Evolutionary conservation across 2,888 invertebrate genomes (phyloP).

Genomic region (Pyrrhosoma nymphula): DNA sequence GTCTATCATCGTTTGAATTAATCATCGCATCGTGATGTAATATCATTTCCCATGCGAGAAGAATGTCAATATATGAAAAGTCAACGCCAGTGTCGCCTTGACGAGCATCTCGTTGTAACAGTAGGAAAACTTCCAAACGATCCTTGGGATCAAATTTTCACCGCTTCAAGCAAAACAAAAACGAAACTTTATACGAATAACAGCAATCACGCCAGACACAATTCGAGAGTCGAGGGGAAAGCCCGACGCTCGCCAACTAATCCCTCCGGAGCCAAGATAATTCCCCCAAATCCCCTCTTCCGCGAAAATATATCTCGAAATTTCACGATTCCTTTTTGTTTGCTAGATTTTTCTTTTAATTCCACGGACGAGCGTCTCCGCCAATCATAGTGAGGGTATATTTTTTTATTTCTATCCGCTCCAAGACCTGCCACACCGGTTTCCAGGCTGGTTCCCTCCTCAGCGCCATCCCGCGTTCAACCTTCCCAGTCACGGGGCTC

Average conservation of each 20-base stretch:
- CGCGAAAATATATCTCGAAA: not conserved
- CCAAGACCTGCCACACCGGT: conserved; percentile 55
- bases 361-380: not conserved
- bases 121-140: not conserved
- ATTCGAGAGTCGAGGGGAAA: not conserved
- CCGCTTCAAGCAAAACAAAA: not conserved
- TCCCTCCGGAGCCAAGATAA: not conserved
- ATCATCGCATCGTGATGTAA: too few species aligned
- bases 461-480: not conserved
- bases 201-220: not conserved
- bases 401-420: not conserved
- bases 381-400: not conserved
- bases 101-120: not conserved
- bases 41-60: too few species aligned
- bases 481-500: not conserved
- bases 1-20: too few species aligned
- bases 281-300: not conserved
- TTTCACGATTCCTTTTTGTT: not conserved
- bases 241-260: not conserved
- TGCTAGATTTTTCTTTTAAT: not conserved
- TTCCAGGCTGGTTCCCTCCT: not conserved
- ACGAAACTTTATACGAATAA: not conserved
- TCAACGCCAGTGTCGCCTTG: too few species aligned
- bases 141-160: not conserved
- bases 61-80: too few species aligned